phyloP scores from a whole-genome alignment of 2,797 vertebrate species.

The Numenius phaeopus region DNA sequence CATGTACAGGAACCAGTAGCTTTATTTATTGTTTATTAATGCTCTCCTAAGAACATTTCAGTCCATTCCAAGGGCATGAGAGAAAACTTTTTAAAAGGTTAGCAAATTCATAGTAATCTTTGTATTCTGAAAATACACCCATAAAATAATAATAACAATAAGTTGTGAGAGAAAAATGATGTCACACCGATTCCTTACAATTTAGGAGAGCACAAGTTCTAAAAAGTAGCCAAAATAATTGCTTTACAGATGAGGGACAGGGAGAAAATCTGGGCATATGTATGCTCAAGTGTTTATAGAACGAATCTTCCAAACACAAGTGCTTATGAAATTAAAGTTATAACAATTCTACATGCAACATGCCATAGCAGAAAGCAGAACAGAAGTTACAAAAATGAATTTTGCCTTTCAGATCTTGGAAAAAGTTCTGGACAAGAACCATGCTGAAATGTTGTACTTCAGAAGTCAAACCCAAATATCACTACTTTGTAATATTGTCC shows the following conservation, averaged over 20 bases:
- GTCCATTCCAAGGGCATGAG: not conserved
- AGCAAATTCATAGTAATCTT: not conserved
- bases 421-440: not conserved
- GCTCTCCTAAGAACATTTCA: not conserved
- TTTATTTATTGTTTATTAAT: not conserved
- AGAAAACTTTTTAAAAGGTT: not conserved
- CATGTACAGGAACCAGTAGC: not conserved
- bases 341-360: not conserved
- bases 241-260: not conserved
- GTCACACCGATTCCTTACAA: not conserved
- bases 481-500: not conserved
- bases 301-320: not conserved
- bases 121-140: not conserved
- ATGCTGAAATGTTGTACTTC: not conserved
- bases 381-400: not conserved
- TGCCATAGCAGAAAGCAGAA: not conserved
- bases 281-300: not conserved
- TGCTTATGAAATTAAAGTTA: not conserved
- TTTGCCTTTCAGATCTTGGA: not conserved
- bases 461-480: not conserved
- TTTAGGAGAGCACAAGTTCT: accelerated
- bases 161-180: not conserved
- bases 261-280: not conserved
- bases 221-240: not conserved
- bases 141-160: not conserved